Base-by-base conservation (phyloP, 1,140 invertebrate genomes). In the Daktulosphaira vitifoliae region DNA sequence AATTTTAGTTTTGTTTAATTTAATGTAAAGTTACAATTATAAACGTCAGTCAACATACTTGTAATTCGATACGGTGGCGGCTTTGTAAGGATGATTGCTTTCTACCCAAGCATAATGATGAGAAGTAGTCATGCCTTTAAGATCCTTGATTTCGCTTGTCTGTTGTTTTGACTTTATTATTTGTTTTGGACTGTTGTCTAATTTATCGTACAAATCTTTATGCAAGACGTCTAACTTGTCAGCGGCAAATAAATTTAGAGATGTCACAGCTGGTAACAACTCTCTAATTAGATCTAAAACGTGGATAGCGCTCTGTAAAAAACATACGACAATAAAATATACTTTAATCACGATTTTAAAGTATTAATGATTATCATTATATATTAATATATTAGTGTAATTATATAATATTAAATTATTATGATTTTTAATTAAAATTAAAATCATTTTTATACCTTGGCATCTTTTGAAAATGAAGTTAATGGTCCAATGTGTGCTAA, bases 41-140 rank as follows among this genome's bases (percentile, higher is more conserved):
- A n/a, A n/a, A 8, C 46, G 22, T n/a, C n/a, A n/a, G 18, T 22
- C 18, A 66, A 70, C 23, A 22, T 72, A 88, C 87, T 83, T 82
- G 75, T 92, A 94, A 77, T 89, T 89, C 38, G 84, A 85, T 13
- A 96, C 88, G 51, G 85, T 84, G 3, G 92, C 87, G 39, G 89
- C 86, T 76, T 92, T 92, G 76, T 98, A 98, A 0, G 95, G 96
- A 80, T 98, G 96, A 37, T 95, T 91, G 75, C 92, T 96, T 78
- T 98, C 93, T 8, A 97, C 83, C 79, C 92, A 85, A 9, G 91
- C 88, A 73, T 94, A 95, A 77, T 93, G 89, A 70, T 86, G 82
- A 68, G 86, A 87, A 1, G 88, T 90, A 9, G 87, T 86, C 46
- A 76, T 80, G 11, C 72, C 65, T 69, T 68, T 65, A 16, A 16